These are phyloP conservation scores for Paratrypauchen microcephalus DNA, from an alignment of 2,797 vertebrate species.

Conservation along the genomic window DNA sequence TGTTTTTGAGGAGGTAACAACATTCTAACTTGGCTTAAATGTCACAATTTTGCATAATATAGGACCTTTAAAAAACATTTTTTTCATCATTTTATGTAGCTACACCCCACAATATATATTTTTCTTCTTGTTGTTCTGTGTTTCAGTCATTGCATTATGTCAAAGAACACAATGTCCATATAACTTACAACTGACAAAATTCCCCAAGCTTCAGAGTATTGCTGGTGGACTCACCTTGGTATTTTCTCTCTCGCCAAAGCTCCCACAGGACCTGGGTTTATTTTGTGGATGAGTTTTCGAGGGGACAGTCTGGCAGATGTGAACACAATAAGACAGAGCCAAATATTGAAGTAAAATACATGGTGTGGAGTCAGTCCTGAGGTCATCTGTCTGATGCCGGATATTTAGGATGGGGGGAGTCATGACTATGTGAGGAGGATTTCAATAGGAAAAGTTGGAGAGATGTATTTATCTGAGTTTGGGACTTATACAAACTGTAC, in stretches of 20 bases:
- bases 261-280: slow-evolving; percentile 24
- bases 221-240: slow-evolving; percentile 16
- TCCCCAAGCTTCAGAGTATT: slow-evolving; percentile 12
- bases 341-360: slow-evolving; percentile 36
- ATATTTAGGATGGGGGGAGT: slow-evolving; percentile 1
- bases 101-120: background rate
- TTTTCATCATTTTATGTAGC: background rate
- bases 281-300: slow-evolving; percentile 28
- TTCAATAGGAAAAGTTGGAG: background rate
- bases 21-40: no score
- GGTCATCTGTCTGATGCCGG: slow-evolving; percentile 7
- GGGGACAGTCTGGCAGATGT: slow-evolving; percentile 19
- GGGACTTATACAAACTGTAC: background rate
- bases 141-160: background rate
- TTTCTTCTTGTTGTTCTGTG: background rate
- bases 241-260: slow-evolving; percentile 8
- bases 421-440: background rate
- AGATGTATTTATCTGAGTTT: background rate
- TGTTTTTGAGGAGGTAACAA: no score
- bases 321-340: slow-evolving; percentile 36
- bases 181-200: slow-evolving; percentile 5
- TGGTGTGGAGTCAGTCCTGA: slow-evolving; percentile 24
- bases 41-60: no score
- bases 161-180: background rate
- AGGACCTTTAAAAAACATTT: no score